Conservation (phyloP, 2,797 vertebrate genomes). For the Clamator glandarius region DNA sequence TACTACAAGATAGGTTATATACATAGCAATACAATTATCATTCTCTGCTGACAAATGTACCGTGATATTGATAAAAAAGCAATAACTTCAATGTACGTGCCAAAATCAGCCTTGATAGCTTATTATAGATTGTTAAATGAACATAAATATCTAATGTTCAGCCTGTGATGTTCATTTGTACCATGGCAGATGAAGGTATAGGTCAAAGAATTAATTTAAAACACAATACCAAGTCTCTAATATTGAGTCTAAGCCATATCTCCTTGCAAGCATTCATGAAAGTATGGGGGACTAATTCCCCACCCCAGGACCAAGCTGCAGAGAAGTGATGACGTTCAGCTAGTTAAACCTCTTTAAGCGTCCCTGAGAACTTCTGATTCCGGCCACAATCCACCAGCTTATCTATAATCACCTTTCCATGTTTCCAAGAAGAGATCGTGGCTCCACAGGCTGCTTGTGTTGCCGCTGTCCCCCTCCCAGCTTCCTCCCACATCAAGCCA, state of each 20-base stretch:
- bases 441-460: background rate
- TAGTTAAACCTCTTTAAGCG: background rate
- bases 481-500: rapidly evolving
- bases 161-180: background rate
- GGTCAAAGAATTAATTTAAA: conserved; percentile 21
- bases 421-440: background rate
- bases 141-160: conserved; percentile 51
- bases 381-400: background rate
- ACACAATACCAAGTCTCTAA: background rate
- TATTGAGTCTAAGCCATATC: background rate
- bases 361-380: background rate
- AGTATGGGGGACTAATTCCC: background rate
- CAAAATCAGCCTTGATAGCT: conserved; percentile 56
- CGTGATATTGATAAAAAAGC: conserved; percentile 65
- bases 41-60: conserved; percentile 55
- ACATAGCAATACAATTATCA: conserved; percentile 38
- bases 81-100: conserved; percentile 48
- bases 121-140: conserved; percentile 60
- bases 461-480: background rate
- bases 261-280: background rate
- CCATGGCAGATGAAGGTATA: conserved; percentile 3
- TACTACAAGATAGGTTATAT: conserved; percentile 48
- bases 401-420: background rate
- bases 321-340: background rate
- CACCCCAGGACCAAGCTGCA: background rate